These are phyloP conservation scores for Oriolus oriolus DNA, from an alignment of 2,113 vertebrate genomes.

Conservation along the genomic window DNA sequence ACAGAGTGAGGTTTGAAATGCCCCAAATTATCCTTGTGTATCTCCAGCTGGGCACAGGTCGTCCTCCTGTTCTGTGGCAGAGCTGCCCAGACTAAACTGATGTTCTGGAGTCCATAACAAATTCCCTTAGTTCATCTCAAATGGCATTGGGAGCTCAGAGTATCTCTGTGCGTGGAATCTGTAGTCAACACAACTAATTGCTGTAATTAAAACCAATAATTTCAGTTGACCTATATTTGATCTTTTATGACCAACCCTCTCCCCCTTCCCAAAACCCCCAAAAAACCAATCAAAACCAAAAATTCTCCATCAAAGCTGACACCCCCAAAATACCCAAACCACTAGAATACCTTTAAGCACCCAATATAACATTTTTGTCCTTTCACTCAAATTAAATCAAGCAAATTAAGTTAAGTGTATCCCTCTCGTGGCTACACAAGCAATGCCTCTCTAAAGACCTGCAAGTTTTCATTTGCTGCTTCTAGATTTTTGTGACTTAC, in stretches of 20 bases:
- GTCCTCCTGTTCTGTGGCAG: not conserved
- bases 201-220: not conserved
- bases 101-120: not conserved
- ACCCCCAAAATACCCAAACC: not conserved
- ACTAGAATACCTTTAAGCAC: not conserved
- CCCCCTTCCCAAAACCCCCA: fast-evolving
- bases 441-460: not conserved
- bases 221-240: not conserved
- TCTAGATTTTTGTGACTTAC: not conserved
- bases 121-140: not conserved
- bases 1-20: not conserved
- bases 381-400: not conserved
- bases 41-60: fast-evolving
- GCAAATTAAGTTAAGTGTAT: not conserved
- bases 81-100: not conserved
- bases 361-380: not conserved
- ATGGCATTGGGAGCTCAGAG: not conserved
- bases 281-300: fast-evolving
- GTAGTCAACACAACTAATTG: not conserved
- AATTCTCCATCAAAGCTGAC: not conserved
- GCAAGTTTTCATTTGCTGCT: not conserved
- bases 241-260: not conserved
- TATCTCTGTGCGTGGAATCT: not conserved
- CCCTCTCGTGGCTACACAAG: not conserved
- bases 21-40: not conserved